A percentile compares a stretch with the other conserved stretches of the same genome.
Conservation (phyloP, 2,797 vertebrate species). For the Sebastes melanostomus region DNA sequence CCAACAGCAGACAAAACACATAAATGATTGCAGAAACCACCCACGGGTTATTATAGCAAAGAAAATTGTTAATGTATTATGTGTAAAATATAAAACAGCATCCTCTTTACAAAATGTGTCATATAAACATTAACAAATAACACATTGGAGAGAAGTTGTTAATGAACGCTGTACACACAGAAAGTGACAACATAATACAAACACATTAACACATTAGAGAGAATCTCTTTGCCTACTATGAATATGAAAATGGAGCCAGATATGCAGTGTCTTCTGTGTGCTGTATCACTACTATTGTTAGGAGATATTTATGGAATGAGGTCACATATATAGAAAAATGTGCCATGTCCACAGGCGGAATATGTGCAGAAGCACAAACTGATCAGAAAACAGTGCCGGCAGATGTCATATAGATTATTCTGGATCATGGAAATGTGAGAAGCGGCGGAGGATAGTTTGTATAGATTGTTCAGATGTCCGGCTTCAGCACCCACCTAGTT, state of each 20-base stretch:
- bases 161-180: background rate
- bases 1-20: too few species aligned
- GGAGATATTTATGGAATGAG: background rate
- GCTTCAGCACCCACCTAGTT: constrained; percentile 6
- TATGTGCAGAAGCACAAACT: background rate
- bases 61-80: background rate
- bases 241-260: background rate
- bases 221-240: background rate
- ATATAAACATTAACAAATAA: background rate
- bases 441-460: background rate
- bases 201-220: background rate
- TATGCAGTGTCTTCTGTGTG: background rate
- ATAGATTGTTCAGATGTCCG: background rate
- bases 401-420: constrained; percentile 1
- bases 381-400: background rate
- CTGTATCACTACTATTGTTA: background rate
- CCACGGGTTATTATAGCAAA: background rate
- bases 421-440: background rate
- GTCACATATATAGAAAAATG: background rate
- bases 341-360: background rate
- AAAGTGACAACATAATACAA: background rate
- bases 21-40: background rate
- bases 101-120: background rate
- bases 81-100: background rate
- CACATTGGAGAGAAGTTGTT: background rate